Conservation (phyloP, 2,888 invertebrate genomes). For the Lasioglossum oenotherae region DNA sequence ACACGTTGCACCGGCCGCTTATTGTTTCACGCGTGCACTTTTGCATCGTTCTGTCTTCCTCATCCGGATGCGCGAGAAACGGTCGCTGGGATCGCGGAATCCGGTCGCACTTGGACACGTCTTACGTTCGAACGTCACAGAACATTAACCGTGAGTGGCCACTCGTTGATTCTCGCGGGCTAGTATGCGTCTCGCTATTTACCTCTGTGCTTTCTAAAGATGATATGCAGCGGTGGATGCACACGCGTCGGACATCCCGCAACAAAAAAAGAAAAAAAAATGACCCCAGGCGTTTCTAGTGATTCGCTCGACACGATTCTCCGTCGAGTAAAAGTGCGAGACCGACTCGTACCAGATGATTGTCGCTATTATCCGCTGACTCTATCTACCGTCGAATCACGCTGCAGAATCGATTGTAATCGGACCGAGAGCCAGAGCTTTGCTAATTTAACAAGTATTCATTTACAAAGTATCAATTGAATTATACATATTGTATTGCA, state of each 20-base stretch:
- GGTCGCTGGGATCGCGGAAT: constrained; percentile 61
- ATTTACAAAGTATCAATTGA: too few species aligned
- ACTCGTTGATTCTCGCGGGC: constrained; percentile 25
- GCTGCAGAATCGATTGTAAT: not conserved
- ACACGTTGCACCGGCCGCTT: constrained; percentile 33
- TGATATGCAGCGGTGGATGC: constrained; percentile 24
- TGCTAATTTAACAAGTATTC: too few species aligned
- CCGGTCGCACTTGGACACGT: constrained; percentile 58
- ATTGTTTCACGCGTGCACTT: constrained; percentile 54
- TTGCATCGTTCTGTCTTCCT: constrained; percentile 49
- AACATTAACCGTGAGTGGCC: constrained; percentile 62
- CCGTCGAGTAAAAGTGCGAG: not conserved
- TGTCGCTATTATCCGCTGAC: not conserved
- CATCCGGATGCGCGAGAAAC: constrained; percentile 62
- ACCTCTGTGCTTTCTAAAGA: constrained; percentile 59
- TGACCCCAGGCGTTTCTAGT: constrained; percentile 1
- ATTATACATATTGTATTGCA: too few species aligned
- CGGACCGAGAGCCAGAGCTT: not conserved
- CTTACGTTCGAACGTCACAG: constrained; percentile 56
- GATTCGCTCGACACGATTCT: constrained; percentile 11
- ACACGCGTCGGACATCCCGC: not conserved
- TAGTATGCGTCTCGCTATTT: constrained; percentile 24
- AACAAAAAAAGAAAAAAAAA: not conserved
- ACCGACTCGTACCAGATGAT: not conserved
- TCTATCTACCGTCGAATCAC: not conserved